Percentiles rank a stretch among this genome's conserved stretches.
phyloP scores from a whole-genome alignment of 2,888 invertebrate genomes.

The Mythimna pallens region DNA sequence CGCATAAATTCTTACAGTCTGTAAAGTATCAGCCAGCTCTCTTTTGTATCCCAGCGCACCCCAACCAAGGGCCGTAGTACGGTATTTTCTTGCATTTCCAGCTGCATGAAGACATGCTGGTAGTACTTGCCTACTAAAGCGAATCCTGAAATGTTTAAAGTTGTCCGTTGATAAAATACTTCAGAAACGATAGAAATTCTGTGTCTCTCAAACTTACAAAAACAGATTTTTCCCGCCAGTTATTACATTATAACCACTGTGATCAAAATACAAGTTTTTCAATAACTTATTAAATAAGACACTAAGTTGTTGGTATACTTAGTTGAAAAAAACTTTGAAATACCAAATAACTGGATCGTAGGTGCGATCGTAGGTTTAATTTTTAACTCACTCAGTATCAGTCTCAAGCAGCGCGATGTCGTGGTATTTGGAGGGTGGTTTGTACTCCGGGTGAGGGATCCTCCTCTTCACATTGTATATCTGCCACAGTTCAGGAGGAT shows the following conservation, averaged over 20 bases:
- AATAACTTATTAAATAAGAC: background rate
- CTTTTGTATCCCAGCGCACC: constrained; percentile 39
- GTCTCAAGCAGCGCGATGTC: constrained; percentile 63
- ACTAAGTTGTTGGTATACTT: no score
- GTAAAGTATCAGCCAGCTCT: constrained; percentile 38
- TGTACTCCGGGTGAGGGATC: constrained; percentile 58
- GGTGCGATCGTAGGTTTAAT: no score
- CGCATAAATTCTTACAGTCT: constrained; percentile 22
- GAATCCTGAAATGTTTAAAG: constrained; percentile 25
- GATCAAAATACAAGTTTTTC: background rate
- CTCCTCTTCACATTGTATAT: constrained; percentile 41
- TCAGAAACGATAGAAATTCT: no score
- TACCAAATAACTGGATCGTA: no score
- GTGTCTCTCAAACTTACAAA: no score
- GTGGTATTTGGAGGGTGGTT: constrained; percentile 56
- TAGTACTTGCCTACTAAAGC: constrained; percentile 26
- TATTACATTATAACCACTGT: background rate
- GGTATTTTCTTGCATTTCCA: background rate
- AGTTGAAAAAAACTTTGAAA: no score
- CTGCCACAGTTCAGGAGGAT: constrained; percentile 57
- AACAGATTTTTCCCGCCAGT: no score
- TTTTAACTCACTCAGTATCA: constrained; percentile 34
- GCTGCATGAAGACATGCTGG: constrained; percentile 41
- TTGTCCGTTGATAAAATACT: background rate
- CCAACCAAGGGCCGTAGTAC: constrained; percentile 30